Base-by-base conservation (phyloP, 1,140 invertebrate species). In the Augochlora pura region DNA sequence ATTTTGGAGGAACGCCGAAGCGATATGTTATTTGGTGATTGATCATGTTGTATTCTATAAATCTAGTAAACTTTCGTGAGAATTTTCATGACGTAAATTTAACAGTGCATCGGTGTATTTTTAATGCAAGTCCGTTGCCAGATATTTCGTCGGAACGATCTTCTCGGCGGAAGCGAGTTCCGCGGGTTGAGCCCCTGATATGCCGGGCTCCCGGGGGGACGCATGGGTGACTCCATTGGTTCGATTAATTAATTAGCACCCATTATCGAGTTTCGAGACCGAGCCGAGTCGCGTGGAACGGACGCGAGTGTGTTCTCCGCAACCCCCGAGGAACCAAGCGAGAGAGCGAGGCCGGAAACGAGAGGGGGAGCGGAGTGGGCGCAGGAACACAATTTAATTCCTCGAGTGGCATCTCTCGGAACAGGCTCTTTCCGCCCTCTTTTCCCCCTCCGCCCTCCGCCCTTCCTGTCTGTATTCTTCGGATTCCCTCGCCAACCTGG, bases 171-270 rank as follows among this genome's bases (percentile, higher is more conserved):
- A 72, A 72, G 39, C 60, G 23, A 52, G 73, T 67, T 67, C 49
- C 21, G 42, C 12, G 39, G 73, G 73, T 60, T 70, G 68, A 70
- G 74, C 74, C 74, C 39, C 65, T 62, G 54, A 69, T 77, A 77
- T 77, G 54, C 74, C 46, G 39, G 21, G 54, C 21, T 21, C 74
- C 38, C 66, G 0, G 23, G 74, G 74, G 57, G 74, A 70, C 66
- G 49, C 25, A 54, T 49, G 74, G 74, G 57, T n/a, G 49, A 63
- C 77, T 74, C 38, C 77, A 46, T 79, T 25, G 70, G 62, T 79
- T 79, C 77, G 70, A 79, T 79, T 79, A 79, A 79, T 79, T 74
- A 79, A 79, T 79, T 79, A 79, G 77, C 77, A 74, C 39, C 70
- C 77, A 79, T 79, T 79, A 79, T 79, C 77, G 77, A 71, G 77